A percentile compares a stretch with the other conserved stretches of the same genome.
Evolutionary conservation across 2,113 vertebrate species (phyloP).

Genomic region (Chauna torquata): DNA sequence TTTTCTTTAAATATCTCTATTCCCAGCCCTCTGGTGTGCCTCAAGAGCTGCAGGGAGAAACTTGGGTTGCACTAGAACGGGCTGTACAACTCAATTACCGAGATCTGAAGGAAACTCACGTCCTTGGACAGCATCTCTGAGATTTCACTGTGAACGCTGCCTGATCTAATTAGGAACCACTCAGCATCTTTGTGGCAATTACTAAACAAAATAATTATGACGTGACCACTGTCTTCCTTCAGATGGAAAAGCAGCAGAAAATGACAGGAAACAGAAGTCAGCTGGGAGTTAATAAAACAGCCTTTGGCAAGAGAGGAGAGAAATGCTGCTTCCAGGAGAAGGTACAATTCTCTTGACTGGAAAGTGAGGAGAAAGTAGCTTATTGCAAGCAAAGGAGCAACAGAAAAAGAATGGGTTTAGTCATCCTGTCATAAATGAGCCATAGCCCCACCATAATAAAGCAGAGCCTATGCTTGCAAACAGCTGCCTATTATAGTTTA

Average conservation of each 20-base stretch:
- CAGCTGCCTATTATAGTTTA: neutral
- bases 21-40: neutral
- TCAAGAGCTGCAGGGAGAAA: neutral
- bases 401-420: neutral
- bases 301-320: neutral
- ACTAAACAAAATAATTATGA: slow-evolving; percentile 62
- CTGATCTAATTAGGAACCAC: slow-evolving; percentile 61
- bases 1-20: neutral
- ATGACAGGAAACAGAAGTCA: slow-evolving; percentile 25
- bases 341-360: neutral
- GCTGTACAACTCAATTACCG: slow-evolving; percentile 28
- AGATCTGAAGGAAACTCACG: slow-evolving; percentile 18
- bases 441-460: neutral
- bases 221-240: slow-evolving; percentile 47
- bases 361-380: neutral
- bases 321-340: neutral
- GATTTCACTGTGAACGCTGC: neutral
- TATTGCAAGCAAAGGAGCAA: neutral
- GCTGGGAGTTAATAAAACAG: slow-evolving; percentile 1
- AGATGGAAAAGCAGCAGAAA: slow-evolving; percentile 41
- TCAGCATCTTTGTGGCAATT: slow-evolving; percentile 37
- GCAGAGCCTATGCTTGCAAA: neutral
- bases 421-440: neutral
- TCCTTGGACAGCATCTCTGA: slow-evolving; percentile 29
- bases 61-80: neutral